Conservation (phyloP, 2,113 vertebrate species). For the Bubo scandiacus region DNA sequence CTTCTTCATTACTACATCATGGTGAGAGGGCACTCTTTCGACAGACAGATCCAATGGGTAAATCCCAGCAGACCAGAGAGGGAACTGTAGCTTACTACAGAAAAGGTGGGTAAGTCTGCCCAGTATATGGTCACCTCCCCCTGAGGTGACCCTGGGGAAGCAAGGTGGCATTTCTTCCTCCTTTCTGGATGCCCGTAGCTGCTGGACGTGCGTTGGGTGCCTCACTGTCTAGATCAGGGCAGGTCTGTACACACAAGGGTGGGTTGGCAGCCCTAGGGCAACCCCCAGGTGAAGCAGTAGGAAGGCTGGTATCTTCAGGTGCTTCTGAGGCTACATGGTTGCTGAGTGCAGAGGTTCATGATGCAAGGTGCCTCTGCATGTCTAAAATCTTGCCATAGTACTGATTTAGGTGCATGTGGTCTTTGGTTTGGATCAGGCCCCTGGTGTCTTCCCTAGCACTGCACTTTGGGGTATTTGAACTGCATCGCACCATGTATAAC, state of each 20-base stretch:
- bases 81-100: not conserved
- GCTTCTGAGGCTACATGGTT: not conserved
- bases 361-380: not conserved
- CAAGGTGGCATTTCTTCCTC: not conserved
- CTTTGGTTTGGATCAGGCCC: not conserved
- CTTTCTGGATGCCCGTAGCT: not conserved
- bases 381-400: not conserved
- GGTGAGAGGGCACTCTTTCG: not conserved
- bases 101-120: not conserved
- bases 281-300: not conserved
- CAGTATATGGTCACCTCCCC: not conserved
- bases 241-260: not conserved
- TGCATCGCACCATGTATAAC: no score
- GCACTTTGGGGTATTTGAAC: not conserved
- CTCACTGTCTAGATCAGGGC: rapidly evolving
- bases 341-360: not conserved
- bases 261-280: not conserved
- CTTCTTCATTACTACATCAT: not conserved
- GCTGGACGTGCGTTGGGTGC: not conserved
- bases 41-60: not conserved
- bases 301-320: not conserved
- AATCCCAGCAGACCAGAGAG: not conserved
- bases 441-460: not conserved
- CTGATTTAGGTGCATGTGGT: not conserved
- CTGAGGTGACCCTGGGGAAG: not conserved